Evolutionary conservation across 2,888 invertebrate genomes (phyloP), one percentile per base, ranked within the genome.

Genomic region (Odontothrips loti): DNA sequence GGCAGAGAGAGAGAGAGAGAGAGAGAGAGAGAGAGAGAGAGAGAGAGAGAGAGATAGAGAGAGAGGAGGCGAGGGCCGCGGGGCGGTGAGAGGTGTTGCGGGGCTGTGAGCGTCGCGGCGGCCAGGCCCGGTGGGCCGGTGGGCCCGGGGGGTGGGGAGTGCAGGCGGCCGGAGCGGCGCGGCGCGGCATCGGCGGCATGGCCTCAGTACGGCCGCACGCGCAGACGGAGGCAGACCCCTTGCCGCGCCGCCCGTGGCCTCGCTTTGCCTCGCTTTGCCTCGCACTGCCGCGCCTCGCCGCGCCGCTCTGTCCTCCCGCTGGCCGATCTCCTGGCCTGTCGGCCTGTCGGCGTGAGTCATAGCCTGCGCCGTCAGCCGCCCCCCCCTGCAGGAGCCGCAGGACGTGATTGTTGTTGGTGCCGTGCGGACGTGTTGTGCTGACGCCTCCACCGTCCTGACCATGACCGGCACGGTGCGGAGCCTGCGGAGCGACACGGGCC

Each of bases 1-100:
- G 81, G 81, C 58, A 79, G 81, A 81, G 79, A 79, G 81, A 75
- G 81, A 81, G 81, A 81, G 68, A 75, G 51, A 51, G 51, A 51
- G 51, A 51, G 51, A 51, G 47, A 68, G 75, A 47, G 27, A 29
- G 47, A 47, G 51, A 80, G 75, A 9, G 29, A 80, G 29, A 80
- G 51, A 10, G 51, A 10, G 51, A 10, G 51, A 48, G 48, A 48
- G 48, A 48, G 48, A 48, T 9, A 48, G 48, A 48, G 48, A 48
- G 48, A 48, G 48, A 48, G 48, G 15, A 15, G 15, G 48, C 9
- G 48, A 48, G 48, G 27, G 80, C 17, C 27, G 47, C 43, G 80
- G 58, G 63, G 63, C 80, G 80, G 17, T n/a, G 58, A 17, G 58
- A 20, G n/a, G 58, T 58, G 58, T n/a, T n/a, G 20, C 58, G 58